Evolutionary conservation across 2,888 invertebrate species (phyloP), one percentile per base, ranked within the genome.

Genomic region (Thelaira solivaga): DNA sequence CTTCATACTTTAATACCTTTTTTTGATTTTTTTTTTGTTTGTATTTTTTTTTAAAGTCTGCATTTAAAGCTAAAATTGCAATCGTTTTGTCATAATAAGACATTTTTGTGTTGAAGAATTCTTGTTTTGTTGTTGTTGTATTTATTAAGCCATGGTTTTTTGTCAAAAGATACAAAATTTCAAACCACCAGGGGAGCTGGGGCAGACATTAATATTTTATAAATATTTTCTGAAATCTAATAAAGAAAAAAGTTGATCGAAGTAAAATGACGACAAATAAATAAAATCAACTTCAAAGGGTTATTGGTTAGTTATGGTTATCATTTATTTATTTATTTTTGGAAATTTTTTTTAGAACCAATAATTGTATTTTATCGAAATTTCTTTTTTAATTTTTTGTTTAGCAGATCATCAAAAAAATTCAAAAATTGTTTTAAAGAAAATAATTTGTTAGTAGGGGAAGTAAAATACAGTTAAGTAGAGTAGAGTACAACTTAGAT

Each of bases 81-180:
- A 85, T 83, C 85, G 83, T 85, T 85, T 85, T 86, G 85, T 85
- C 86, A 85, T 86, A 85, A 85, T 86, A 85, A 84, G 86, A 85
- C 86, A 86, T 85, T 85, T 84, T 78, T 78, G 51, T 69, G 61
- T 71, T 74, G 47, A 78, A 74, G 69, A 78, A 74, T 78, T 74
- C 65, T 47, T 53, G 51, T 55, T 53, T 31, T 43, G 4, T 45
- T 18, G 1, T 59, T 36, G 16, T n/a, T 36, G 11, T 3, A 36
- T 36, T 11, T 34, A 13, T 36, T 47, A n/a, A 53, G 11, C 13
- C 31, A 4, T 20, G 34, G 26, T 24, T 69, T 76, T 68, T 76
- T 67, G 62, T 73, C 73, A 62, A 68, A 55, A 55, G 24, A 39
- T 68, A 53, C n/a, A n/a, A 61, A 74, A 74, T 64, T 65, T 74